Conservation (phyloP, 2,888 invertebrate genomes). For the Xestoiulus laeticollis region DNA sequence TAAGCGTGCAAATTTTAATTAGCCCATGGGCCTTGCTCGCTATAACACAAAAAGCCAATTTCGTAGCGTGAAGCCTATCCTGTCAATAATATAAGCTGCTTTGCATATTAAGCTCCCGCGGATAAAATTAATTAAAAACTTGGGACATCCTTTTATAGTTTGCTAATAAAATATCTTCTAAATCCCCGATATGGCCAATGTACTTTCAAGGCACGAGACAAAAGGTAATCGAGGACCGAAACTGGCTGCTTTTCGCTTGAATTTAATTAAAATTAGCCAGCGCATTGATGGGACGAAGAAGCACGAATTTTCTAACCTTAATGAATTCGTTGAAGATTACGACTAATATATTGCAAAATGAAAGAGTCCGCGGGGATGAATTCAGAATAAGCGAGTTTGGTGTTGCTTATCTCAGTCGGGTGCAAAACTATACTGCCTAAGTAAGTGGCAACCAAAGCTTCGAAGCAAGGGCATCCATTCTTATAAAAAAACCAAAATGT, state of each 20-base stretch:
- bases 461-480: too few species aligned
- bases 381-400: not conserved
- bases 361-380: not conserved
- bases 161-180: not conserved
- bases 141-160: not conserved
- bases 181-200: not conserved
- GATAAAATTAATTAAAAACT: conserved; percentile 37
- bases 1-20: not conserved
- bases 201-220: not conserved
- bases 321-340: conserved; percentile 32
- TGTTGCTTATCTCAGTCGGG: too few species aligned
- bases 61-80: not conserved
- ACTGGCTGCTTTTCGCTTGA: not conserved
- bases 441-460: too few species aligned
- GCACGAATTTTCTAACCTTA: conserved; percentile 9
- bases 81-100: conserved; percentile 36
- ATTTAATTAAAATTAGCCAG: not conserved
- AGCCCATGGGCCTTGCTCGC: not conserved
- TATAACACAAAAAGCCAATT: not conserved
- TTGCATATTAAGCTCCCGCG: conserved; percentile 33
- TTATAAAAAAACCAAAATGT: too few species aligned
- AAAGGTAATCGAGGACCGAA: conserved; percentile 16
- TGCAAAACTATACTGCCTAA: too few species aligned
- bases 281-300: not conserved
- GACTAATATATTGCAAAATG: not conserved